These are phyloP conservation scores for Ctenicera cuprea DNA, from an alignment of 2,888 invertebrate genomes.

Conservation along the genomic window DNA sequence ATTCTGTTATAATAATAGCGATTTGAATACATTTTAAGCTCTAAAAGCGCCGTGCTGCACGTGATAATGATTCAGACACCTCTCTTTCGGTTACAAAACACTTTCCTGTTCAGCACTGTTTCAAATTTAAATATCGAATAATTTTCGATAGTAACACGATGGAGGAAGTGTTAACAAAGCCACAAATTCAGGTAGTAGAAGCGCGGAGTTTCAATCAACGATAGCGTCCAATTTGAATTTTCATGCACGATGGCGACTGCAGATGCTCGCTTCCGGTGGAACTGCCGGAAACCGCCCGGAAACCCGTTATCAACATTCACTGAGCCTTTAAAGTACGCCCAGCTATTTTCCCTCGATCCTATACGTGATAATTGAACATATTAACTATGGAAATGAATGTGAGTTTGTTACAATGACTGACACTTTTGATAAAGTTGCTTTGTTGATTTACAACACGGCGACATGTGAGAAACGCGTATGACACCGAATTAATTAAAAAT, in stretches of 20 bases:
- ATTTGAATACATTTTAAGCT: constrained; percentile 32
- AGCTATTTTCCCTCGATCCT: constrained; percentile 54
- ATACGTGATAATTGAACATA: constrained; percentile 57
- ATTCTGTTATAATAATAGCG: constrained; percentile 20
- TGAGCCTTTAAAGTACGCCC: constrained; percentile 55
- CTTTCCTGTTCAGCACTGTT: constrained; percentile 33
- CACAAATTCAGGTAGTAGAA: constrained; percentile 46
- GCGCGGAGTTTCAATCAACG: constrained; percentile 49
- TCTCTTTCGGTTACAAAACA: constrained; percentile 3
- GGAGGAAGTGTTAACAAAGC: constrained; percentile 46
- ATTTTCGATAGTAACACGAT: constrained; percentile 42
- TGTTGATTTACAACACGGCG: constrained; percentile 39
- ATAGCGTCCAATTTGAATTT: constrained; percentile 63
- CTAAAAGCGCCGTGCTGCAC: constrained; percentile 10
- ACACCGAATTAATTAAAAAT: constrained; percentile 17
- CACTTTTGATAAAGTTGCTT: constrained; percentile 54
- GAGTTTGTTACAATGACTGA: constrained; percentile 56
- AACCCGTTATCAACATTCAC: constrained; percentile 61
- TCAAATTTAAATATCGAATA: constrained; percentile 46
- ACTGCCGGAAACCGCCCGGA: constrained; percentile 62
- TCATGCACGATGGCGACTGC: constrained; percentile 61
- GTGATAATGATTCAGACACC: constrained; percentile 37
- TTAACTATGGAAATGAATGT: constrained; percentile 57
- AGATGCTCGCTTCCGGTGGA: constrained; percentile 59
- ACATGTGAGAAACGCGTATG: constrained; percentile 22